Conservation (phyloP, 2,888 invertebrate species). For the Melinopterus prodromus region DNA sequence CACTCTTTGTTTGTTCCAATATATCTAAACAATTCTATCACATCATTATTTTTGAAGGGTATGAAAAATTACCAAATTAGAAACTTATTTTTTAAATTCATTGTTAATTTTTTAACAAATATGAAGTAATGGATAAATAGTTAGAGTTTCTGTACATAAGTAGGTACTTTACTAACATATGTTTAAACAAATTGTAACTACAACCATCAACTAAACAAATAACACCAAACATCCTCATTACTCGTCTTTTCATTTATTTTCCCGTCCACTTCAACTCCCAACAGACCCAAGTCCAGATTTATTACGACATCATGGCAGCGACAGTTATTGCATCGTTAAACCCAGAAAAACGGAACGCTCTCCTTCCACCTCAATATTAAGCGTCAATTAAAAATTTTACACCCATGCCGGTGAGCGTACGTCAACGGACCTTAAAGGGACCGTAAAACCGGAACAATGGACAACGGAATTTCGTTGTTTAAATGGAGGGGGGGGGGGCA, state of each 20-base stretch:
- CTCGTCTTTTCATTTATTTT: background rate
- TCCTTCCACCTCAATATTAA: background rate
- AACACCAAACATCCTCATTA: background rate
- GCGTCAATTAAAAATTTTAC: constrained; percentile 4
- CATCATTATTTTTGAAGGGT: no score
- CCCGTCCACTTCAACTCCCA: background rate
- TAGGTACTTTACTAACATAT: no score
- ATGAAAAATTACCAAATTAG: no score
- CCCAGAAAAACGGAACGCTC: background rate
- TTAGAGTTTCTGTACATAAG: no score
- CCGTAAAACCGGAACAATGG: background rate
- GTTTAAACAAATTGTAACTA: no score
- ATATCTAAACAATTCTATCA: no score
- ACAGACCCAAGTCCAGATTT: background rate
- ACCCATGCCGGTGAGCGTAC: background rate
- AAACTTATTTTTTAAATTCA: no score
- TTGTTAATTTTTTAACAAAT: no score
- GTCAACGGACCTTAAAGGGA: background rate
- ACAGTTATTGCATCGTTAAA: background rate
- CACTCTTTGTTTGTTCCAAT: no score
- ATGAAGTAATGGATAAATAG: no score
- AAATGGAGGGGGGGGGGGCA: background rate
- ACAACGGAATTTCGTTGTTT: background rate
- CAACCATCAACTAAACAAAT: background rate
- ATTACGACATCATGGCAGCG: background rate